Evolutionary conservation across 1,140 invertebrate genomes (phyloP).

Genomic region (Calosoma granatense): DNA sequence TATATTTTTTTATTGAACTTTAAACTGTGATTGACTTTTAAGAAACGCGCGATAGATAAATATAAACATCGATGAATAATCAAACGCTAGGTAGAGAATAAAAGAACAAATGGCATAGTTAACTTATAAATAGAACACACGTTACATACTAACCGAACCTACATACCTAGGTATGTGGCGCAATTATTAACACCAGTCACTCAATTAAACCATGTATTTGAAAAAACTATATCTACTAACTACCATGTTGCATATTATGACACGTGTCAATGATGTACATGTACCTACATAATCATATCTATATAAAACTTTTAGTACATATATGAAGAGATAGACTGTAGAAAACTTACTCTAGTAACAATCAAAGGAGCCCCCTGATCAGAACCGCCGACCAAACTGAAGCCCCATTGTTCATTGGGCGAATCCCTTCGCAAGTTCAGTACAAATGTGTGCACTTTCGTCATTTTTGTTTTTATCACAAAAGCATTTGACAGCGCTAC

Average conservation of each 20-base stretch:
- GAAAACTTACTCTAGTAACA: constrained; percentile 76
- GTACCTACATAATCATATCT: no score
- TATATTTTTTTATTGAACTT: no score
- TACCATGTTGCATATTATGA: no score
- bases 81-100: neutral
- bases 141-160: no score
- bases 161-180: no score
- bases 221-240: no score
- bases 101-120: neutral
- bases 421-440: constrained; percentile 66
- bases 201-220: no score
- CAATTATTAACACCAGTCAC: no score
- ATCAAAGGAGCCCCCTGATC: constrained; percentile 82
- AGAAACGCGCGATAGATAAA: neutral
- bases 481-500: constrained; percentile 1
- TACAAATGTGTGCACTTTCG: constrained; percentile 57
- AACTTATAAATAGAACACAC: neutral
- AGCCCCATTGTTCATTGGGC: constrained; percentile 74
- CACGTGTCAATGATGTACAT: no score
- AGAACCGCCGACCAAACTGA: constrained; percentile 79
- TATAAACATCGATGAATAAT: constrained; percentile 1
- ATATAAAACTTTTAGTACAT: no score
- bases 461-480: constrained; percentile 28
- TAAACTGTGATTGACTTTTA: constrained; percentile 16
- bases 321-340: no score